These are phyloP conservation scores for Campaea margaritaria DNA, from an alignment of 2,888 invertebrate genomes.

Conservation along the genomic window DNA sequence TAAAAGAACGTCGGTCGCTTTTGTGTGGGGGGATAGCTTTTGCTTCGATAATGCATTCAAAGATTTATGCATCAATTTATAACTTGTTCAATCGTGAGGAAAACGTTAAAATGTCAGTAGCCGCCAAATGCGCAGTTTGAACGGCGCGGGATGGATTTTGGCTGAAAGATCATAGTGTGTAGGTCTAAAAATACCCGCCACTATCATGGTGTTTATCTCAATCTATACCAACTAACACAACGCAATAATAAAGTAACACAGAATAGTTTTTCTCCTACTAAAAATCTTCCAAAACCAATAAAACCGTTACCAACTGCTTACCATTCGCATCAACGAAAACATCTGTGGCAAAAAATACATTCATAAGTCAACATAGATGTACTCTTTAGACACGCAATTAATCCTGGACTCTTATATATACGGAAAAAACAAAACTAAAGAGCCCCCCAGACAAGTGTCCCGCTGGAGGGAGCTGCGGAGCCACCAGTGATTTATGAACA, in stretches of 20 bases:
- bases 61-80: slow-evolving; percentile 25
- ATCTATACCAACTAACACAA: too few relatives aligned
- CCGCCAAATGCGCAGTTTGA: slow-evolving; percentile 13
- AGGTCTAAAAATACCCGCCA: too few relatives aligned
- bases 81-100: slow-evolving; percentile 23
- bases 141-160: background rate
- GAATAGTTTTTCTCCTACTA: background rate
- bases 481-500: slow-evolving; percentile 56
- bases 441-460: slow-evolving; percentile 46
- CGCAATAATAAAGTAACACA: too few relatives aligned
- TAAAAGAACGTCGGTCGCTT: slow-evolving; percentile 8
- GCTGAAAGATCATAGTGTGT: background rate
- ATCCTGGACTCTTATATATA: slow-evolving; percentile 36
- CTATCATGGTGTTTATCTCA: too few relatives aligned
- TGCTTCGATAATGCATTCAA: slow-evolving; percentile 17
- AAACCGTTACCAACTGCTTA: background rate
- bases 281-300: too few relatives aligned
- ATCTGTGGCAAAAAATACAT: background rate
- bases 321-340: background rate
- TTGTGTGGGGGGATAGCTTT: slow-evolving; percentile 11
- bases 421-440: slow-evolving; percentile 45
- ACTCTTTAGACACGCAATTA: slow-evolving; percentile 31
- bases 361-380: slow-evolving; percentile 1
- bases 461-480: slow-evolving; percentile 26
- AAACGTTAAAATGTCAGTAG: slow-evolving; percentile 7